Conservation (phyloP, 2,113 vertebrate genomes). For the Ondatra zibethicus region DNA sequence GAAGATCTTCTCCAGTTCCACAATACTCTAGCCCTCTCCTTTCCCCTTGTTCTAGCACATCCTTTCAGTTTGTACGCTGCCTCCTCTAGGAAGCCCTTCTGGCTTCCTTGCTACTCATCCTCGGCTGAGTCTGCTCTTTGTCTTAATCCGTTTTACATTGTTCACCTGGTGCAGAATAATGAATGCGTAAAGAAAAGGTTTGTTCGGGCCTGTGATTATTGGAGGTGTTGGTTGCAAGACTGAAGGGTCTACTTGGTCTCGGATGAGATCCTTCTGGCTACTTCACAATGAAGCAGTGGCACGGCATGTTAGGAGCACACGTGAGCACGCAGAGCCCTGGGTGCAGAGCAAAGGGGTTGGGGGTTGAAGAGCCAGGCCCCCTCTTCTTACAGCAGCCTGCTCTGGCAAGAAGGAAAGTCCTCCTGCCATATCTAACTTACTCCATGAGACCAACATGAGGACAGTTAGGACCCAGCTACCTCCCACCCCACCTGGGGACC, state of each 20-base stretch:
- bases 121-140: not conserved
- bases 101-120: not conserved
- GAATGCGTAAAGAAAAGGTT: not conserved
- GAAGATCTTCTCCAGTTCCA: not conserved
- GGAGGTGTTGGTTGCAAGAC: not conserved
- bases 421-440: not conserved
- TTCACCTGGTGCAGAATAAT: not conserved
- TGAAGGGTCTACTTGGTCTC: not conserved
- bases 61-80: not conserved
- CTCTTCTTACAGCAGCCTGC: not conserved
- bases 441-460: not conserved
- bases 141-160: not conserved
- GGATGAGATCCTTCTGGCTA: not conserved
- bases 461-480: not conserved
- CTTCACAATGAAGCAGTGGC: not conserved
- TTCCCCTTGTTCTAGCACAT: not conserved
- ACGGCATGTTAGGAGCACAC: not conserved
- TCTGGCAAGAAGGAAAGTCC: not conserved
- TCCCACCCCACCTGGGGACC: constrained; percentile 48
- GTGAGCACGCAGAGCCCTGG: not conserved
- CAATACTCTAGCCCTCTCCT: not conserved
- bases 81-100: not conserved
- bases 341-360: not conserved
- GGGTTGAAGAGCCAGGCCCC: not conserved
- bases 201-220: not conserved